Evolutionary conservation across 2,888 invertebrate species (phyloP), one percentile per base, ranked within the genome.

Genomic region (Eurytoma californica): DNA sequence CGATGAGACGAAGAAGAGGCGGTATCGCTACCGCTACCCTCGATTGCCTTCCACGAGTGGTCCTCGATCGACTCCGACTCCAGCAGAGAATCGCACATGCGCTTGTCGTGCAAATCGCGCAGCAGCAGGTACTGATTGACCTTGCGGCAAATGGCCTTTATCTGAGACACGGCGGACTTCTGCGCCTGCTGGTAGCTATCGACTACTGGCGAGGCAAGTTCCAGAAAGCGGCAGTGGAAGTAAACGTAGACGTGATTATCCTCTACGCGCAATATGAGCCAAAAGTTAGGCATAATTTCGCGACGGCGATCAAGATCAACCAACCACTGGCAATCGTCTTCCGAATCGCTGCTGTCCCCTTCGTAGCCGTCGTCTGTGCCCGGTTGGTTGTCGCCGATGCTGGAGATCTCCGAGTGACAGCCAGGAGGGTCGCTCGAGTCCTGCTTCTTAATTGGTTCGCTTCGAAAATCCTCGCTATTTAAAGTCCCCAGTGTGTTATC

Each of bases 41-140:
- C 83, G n/a, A 87, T 87, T 0, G 83, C 84, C 28, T 86, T 87
- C 88, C 88, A 89, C 0, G 81, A 81, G 24, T 86, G 84, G 82
- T 92, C 92, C 74, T 93, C 93, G 68, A 93, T 92, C 83, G 87
- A 91, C 83, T 95, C 94, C 2, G 94, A 92, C 84, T 95, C 95
- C 57, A 95, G 88, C 39, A 95, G 90, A 4, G 91, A 87, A 86
- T 94, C 93, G 85, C 95, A 95, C 82, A 91, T 92, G 49, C 93
- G 91, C 0, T 93, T 94, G 82, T 94, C 93, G 86, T 94, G 92
- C 61, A 95, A 90, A 83, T 93, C 93, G 86, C 94, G 92, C n/a
- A 95, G 90, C 20, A 95, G 90, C 78, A 95, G 89, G 76, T 92
- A 93, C 89, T 95, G 94, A 89, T 95, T 95, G 4, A 95, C 94